Evolutionary conservation across 2,888 invertebrate species (phyloP).

Genomic region (Chymomyza amoena): DNA sequence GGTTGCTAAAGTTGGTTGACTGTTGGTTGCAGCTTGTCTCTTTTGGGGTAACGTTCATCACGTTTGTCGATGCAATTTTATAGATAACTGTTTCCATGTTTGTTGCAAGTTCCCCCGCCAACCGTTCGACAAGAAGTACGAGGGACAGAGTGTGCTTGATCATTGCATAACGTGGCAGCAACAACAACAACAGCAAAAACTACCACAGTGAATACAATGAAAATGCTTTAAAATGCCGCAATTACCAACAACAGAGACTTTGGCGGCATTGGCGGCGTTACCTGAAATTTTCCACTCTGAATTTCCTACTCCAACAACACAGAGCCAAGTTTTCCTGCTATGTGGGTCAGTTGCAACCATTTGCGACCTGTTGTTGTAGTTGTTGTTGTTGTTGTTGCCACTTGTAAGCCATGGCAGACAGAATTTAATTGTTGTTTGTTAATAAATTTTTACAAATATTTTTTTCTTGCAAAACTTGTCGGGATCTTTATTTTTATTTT

Average conservation of each 20-base stretch:
- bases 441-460: neutral
- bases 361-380: slow-evolving; percentile 7
- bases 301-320: slow-evolving; percentile 8
- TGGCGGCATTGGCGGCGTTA: neutral
- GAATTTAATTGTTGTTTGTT: slow-evolving; percentile 39
- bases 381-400: slow-evolving; percentile 21
- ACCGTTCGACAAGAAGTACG: slow-evolving; percentile 24
- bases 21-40: slow-evolving; percentile 8
- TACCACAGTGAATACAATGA: slow-evolving; percentile 53
- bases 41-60: slow-evolving; percentile 71
- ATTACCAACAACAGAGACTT: slow-evolving; percentile 42
- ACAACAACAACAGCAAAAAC: slow-evolving; percentile 21
- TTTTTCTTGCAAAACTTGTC: neutral
- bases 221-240: slow-evolving; percentile 59
- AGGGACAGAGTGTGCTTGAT: slow-evolving; percentile 6
- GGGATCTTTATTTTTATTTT: neutral
- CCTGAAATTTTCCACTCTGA: neutral
- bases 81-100: slow-evolving; percentile 72
- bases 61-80: slow-evolving; percentile 73
- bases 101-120: slow-evolving; percentile 31
- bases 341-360: slow-evolving; percentile 40
- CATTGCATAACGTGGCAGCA: slow-evolving; percentile 59
- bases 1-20: neutral
- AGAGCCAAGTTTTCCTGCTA: slow-evolving; percentile 37
- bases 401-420: slow-evolving; percentile 23